A percentile compares a stretch with the other conserved stretches of the same genome.
Evolutionary conservation across 2,888 invertebrate species (phyloP).

Genomic region (Caenorhabditis afra): DNA sequence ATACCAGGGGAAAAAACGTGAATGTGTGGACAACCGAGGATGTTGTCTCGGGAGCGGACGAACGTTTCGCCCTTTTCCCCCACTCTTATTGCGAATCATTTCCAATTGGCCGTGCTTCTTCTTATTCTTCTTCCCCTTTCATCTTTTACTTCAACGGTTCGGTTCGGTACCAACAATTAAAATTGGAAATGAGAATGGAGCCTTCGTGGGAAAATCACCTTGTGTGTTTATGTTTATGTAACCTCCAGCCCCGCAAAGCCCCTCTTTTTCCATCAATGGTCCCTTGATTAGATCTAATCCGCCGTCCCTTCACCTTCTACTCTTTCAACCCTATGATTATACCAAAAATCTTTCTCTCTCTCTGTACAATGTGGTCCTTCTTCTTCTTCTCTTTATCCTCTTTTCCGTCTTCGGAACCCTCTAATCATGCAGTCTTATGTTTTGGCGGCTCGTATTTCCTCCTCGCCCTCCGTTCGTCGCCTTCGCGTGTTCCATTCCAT

Average conservation of each 20-base stretch:
- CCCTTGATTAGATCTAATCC: conserved; percentile 53
- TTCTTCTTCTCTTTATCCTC: too few species aligned
- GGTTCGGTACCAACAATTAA: conserved; percentile 21
- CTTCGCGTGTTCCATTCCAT: conserved; percentile 8
- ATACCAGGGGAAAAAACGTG: conserved; percentile 26
- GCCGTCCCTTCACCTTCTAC: conserved; percentile 8
- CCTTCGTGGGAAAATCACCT: too few species aligned
- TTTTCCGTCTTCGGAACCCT: conserved; percentile 22
- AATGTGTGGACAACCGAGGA: conserved; percentile 36
- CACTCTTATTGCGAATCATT: conserved; percentile 52
- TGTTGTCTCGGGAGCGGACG: conserved; percentile 13
- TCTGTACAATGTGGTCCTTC: conserved; percentile 5
- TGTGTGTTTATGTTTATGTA: too few species aligned
- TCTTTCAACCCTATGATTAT: conserved; percentile 29
- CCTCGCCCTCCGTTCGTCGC: conserved; percentile 7
- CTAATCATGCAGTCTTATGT: conserved; percentile 33
- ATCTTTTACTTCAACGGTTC: conserved; percentile 35
- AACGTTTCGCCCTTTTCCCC: conserved; percentile 15
- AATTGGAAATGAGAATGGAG: background rate
- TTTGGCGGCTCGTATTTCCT: conserved; percentile 50
- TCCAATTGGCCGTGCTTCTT: conserved; percentile 53
- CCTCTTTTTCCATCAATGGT: conserved; percentile 36
- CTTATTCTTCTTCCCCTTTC: too few species aligned
- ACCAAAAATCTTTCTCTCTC: conserved; percentile 14
- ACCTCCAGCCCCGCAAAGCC: too few species aligned